phyloP scores from a whole-genome alignment of 2,888 invertebrate species.

The Macrophya alboannulata region DNA sequence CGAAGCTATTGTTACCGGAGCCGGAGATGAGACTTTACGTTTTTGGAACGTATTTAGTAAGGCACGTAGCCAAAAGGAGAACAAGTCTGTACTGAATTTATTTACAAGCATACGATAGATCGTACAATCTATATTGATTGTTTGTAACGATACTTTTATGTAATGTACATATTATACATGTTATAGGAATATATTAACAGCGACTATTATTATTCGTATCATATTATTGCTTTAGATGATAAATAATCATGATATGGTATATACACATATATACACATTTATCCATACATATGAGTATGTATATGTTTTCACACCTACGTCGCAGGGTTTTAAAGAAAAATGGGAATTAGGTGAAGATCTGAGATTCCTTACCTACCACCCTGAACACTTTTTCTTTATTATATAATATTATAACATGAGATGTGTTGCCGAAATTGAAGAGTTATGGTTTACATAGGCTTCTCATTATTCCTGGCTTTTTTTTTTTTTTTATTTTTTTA shows the following conservation, averaged over 20 bases:
- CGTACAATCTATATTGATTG: constrained; percentile 45
- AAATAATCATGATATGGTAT: neutral
- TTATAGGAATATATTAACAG: constrained; percentile 41
- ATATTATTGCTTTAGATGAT: constrained; percentile 21
- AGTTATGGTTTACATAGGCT: neutral
- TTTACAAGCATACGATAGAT: constrained; percentile 92
- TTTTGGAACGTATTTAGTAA: constrained; percentile 99
- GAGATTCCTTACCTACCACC: neutral
- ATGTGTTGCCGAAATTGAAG: neutral
- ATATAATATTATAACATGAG: neutral
- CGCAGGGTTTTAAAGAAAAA: neutral
- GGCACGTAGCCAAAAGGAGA: constrained; percentile 96
- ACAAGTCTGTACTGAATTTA: constrained; percentile 95
- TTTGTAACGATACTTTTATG: constrained; percentile 40
- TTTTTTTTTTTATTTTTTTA: neutral
- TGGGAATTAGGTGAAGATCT: neutral
- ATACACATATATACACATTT: constrained; percentile 20
- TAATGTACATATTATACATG: constrained; percentile 60
- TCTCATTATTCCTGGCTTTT: neutral
- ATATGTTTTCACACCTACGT: neutral
- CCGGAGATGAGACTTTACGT: constrained; percentile 98
- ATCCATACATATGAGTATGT: constrained; percentile 33
- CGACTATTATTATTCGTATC: constrained; percentile 15
- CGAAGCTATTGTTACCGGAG: constrained; percentile 99
- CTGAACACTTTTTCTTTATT: neutral